These are phyloP conservation scores for Anguilla pacifica DNA, from an alignment of 2,797 vertebrate genomes.

Conservation along the genomic window DNA sequence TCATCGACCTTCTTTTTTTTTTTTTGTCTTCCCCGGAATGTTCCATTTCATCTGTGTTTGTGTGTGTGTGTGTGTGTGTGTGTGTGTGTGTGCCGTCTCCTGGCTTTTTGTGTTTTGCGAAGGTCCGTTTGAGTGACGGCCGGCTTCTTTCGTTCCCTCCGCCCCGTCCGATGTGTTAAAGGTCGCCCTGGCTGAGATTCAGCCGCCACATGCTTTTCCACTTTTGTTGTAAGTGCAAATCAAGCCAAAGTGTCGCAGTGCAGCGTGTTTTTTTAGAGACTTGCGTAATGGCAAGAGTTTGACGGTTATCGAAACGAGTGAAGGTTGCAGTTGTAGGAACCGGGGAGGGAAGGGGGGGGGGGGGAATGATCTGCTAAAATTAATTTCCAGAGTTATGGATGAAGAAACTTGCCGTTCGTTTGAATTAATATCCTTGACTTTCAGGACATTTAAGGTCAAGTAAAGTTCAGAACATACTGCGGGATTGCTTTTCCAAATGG, in stretches of 20 bases:
- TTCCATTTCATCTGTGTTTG: slow-evolving; percentile 49
- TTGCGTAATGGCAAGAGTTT: not conserved
- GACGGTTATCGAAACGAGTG: not conserved
- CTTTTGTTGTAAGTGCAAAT: not conserved
- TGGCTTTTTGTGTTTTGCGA: slow-evolving; percentile 13
- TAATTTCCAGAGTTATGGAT: not conserved
- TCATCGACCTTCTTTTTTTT: slow-evolving; percentile 74
- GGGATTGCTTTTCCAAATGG: not conserved
- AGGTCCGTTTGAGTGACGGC: slow-evolving; percentile 32
- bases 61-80: not conserved
- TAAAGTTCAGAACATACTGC: not conserved
- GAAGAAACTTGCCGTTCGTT: not conserved
- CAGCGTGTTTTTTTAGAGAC: not conserved
- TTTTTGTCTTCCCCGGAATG: slow-evolving; percentile 33
- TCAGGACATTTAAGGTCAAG: not conserved
- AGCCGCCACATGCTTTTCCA: not conserved
- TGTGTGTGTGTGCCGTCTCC: not conserved
- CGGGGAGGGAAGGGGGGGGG: not conserved
- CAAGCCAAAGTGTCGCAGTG: not conserved
- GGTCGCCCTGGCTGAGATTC: not conserved
- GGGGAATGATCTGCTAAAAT: not conserved
- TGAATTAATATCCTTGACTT: not conserved
- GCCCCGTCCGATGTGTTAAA: not conserved
- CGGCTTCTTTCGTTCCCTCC: slow-evolving; percentile 17
- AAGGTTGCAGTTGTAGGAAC: not conserved